Evolutionary conservation across 2,797 vertebrate species (phyloP).

Genomic region (Apogon talboti): DNA sequence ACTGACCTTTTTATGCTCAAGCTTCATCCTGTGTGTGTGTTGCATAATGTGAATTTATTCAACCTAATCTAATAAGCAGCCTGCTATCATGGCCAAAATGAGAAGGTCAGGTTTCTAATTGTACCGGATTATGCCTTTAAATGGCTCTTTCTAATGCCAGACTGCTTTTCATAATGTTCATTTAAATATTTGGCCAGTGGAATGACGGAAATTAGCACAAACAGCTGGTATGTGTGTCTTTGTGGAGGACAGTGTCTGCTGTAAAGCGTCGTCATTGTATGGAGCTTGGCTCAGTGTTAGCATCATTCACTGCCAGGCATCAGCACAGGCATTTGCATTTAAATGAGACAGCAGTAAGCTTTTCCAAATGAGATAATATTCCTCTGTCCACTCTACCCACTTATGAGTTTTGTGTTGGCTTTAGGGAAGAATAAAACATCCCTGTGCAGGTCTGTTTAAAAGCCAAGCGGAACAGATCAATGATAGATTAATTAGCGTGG

Average conservation of each 20-base stretch:
- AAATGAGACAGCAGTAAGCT: slow-evolving; percentile 51
- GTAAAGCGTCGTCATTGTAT: slow-evolving; percentile 23
- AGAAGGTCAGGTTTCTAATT: slow-evolving; percentile 22
- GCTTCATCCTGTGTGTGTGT: neutral
- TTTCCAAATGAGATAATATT: slow-evolving; percentile 56
- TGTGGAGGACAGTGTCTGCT: slow-evolving; percentile 4
- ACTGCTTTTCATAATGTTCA: slow-evolving; percentile 15
- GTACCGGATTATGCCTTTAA: slow-evolving; percentile 15
- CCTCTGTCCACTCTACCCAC: slow-evolving; percentile 28
- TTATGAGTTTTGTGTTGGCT: slow-evolving; percentile 33
- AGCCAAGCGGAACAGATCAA: slow-evolving; percentile 37
- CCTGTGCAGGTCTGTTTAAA: slow-evolving; percentile 37
- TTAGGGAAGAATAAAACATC: slow-evolving; percentile 35
- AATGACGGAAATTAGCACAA: slow-evolving; percentile 3
- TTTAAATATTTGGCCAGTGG: neutral
- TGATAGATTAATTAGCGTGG: slow-evolving; percentile 44
- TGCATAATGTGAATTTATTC: slow-evolving; percentile 6
- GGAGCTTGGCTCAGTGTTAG: slow-evolving; percentile 21
- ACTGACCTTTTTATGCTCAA: slow-evolving; percentile 29
- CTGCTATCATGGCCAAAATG: neutral
- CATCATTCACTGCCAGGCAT: slow-evolving; percentile 36
- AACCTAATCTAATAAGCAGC: slow-evolving; percentile 6
- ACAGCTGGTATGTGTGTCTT: slow-evolving; percentile 12
- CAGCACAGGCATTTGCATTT: slow-evolving; percentile 57
- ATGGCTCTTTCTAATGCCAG: slow-evolving; percentile 8